A percentile compares a stretch with the other conserved stretches of the same genome.
phyloP scores from a whole-genome alignment of 2,888 invertebrate genomes.

The Tridacna crocea region DNA sequence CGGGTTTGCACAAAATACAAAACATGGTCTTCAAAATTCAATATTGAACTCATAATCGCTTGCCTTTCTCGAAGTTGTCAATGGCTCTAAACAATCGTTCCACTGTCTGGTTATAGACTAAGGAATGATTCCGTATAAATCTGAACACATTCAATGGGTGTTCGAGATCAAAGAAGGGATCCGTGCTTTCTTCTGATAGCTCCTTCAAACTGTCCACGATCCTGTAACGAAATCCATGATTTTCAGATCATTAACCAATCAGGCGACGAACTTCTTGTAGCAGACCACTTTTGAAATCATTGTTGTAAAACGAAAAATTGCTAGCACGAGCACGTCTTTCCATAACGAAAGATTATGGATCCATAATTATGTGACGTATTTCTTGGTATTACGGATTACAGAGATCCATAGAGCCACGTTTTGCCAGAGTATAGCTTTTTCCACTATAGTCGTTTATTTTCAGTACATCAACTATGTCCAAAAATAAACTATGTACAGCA shows the following conservation, averaged over 20 bases:
- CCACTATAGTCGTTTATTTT: too few relatives aligned
- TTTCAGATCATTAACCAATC: neutral
- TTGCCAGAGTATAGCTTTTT: too few relatives aligned
- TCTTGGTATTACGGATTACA: too few relatives aligned
- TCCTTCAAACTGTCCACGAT: neutral
- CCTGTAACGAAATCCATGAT: neutral
- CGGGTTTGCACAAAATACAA: too few relatives aligned
- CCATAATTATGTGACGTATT: too few relatives aligned
- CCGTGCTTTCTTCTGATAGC: slow-evolving; percentile 11
- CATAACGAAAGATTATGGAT: too few relatives aligned
- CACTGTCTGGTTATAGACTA: slow-evolving; percentile 30
- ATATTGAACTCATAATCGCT: too few relatives aligned
- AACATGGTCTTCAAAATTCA: too few relatives aligned
- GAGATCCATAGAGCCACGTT: too few relatives aligned
- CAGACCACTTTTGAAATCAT: neutral
- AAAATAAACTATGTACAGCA: too few relatives aligned
- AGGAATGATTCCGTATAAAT: slow-evolving; percentile 44
- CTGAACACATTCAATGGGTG: slow-evolving; percentile 45
- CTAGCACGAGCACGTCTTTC: too few relatives aligned
- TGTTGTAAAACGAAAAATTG: neutral
- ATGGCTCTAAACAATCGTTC: neutral
- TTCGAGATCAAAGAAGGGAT: slow-evolving; percentile 27
- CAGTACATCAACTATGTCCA: too few relatives aligned
- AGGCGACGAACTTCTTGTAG: neutral
- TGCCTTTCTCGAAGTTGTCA: slow-evolving; percentile 7